Percentiles rank a stretch among this genome's conserved stretches.
Conservation (phyloP, 2,888 invertebrate genomes). For the Lasiommata megera region DNA sequence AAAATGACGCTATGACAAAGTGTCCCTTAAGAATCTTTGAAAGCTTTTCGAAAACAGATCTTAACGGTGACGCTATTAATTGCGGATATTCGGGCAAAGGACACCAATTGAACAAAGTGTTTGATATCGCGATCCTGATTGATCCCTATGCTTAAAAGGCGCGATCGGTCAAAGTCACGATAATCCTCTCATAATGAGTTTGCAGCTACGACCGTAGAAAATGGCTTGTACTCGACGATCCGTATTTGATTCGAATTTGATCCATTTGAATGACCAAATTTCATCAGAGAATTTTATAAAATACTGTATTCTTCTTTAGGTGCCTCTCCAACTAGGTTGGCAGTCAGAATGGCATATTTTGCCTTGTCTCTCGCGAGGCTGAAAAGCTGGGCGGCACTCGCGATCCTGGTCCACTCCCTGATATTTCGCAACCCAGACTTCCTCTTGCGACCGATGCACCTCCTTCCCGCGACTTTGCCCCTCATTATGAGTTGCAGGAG, state of each 20-base stretch:
- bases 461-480: too few relatives aligned
- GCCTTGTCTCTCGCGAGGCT: too few relatives aligned
- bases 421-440: too few relatives aligned
- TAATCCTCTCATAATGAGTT: conserved; percentile 14
- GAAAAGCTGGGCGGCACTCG: too few relatives aligned
- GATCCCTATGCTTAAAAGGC: conserved; percentile 7
- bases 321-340: too few relatives aligned
- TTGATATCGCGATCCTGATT: conserved; percentile 7
- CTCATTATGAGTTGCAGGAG: too few relatives aligned
- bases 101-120: conserved; percentile 5
- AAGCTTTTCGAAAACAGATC: background rate
- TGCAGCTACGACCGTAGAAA: background rate
- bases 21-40: background rate
- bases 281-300: background rate
- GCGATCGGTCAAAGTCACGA: conserved; percentile 7
- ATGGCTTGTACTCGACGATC: conserved; percentile 8
- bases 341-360: too few relatives aligned
- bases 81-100: conserved; percentile 4
- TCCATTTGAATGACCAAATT: background rate
- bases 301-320: too few relatives aligned
- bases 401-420: too few relatives aligned
- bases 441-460: too few relatives aligned
- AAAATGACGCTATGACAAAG: background rate
- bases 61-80: background rate
- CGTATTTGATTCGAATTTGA: background rate